Conservation (phyloP, 2,113 vertebrate species). For the Amazona guildingii region DNA sequence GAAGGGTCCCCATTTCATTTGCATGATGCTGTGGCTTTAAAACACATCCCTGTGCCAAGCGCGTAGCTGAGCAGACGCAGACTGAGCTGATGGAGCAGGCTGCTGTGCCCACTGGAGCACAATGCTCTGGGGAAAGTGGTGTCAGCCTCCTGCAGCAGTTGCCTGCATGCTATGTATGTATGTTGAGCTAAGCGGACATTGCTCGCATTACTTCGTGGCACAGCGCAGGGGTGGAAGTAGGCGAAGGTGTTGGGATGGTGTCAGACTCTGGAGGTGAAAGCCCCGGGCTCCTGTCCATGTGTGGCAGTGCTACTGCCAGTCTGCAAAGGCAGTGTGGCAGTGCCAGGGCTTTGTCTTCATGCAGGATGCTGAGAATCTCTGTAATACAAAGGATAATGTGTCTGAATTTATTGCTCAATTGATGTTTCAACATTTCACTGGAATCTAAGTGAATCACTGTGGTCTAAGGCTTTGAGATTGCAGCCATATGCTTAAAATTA, state of each 20-base stretch:
- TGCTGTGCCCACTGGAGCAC: background rate
- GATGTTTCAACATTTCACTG: background rate
- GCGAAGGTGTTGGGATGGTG: fast-evolving
- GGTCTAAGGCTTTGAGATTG: background rate
- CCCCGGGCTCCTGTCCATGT: fast-evolving
- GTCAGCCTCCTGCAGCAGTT: background rate
- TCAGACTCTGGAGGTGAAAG: background rate
- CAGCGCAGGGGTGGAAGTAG: background rate
- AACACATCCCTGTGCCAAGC: background rate
- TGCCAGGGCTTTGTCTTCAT: fast-evolving
- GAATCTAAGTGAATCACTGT: background rate
- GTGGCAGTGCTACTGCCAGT: background rate
- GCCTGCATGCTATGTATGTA: fast-evolving
- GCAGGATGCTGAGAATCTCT: background rate
- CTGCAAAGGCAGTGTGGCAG: background rate
- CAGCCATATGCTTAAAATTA: background rate
- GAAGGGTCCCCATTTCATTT: fast-evolving
- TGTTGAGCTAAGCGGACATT: background rate
- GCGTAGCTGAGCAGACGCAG: background rate
- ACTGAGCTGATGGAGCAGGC: background rate
- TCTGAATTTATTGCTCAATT: background rate
- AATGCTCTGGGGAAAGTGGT: background rate
- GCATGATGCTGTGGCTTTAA: fast-evolving
- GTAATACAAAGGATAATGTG: background rate
- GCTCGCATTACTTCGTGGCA: fast-evolving